Base-by-base conservation (phyloP, 1,140 invertebrate genomes). In the Mya arenaria region DNA sequence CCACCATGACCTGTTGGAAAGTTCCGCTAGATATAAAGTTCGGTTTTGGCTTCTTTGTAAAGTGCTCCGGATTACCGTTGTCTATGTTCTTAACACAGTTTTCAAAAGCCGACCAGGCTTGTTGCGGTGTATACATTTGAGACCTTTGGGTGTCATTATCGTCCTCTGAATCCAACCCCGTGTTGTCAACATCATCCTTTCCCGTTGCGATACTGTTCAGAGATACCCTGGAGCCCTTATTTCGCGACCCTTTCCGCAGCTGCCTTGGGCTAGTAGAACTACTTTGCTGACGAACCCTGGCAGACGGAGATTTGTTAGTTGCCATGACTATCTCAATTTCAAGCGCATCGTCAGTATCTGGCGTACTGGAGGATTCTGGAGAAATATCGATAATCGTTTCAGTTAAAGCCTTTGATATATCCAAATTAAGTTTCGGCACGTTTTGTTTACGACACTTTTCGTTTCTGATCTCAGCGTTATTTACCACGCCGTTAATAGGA, bases 1-100 rank as follows among this genome's bases (percentile, higher is more conserved):
- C 84, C 32, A 52, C 32, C 86, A 87, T 87, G 19, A 75, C 78
- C 28, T 81, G 65, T 44, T 87, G 86, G 71, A 87, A 87, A 17
- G 56, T 77, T 44, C 52, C 62, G 63, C 86, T 87, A 55, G 84
- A 58, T 17, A 48, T n/a, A 68, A 87, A 87, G 17, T 71, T 74
- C 8, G 60, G 58, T 34, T 66, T 65, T 48, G 66, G 84, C 41
- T 71, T 60, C 4, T 52, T 44, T 5, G 52, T 34, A 55, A 84
- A 68, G 5, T 66, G 37, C 19, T 82, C 84, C 36, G 36, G 17
- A 15, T 69, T 32, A 15, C 60, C 60, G 17, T 60, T 74, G 71
- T 85, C 69, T 55, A 85, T 83, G 32, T 44, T 83, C 65, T 84
- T 84, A 15, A 86, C 71, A 37, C 82, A 66, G 25, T 65, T 68